Evolutionary conservation across 2,888 invertebrate genomes (phyloP).

Genomic region (Parelbella ahira): DNA sequence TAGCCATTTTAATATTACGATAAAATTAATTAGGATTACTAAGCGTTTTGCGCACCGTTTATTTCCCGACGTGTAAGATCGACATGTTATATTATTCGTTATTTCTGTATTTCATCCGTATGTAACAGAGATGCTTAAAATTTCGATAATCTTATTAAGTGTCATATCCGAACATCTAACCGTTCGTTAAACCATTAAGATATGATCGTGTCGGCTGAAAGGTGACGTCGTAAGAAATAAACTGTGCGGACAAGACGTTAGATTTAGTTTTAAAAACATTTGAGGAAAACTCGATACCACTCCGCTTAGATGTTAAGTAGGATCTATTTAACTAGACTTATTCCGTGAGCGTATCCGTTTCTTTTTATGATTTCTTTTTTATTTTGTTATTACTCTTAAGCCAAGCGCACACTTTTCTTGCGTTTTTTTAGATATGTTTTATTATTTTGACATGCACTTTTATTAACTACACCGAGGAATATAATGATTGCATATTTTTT

Average conservation of each 20-base stretch:
- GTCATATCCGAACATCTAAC: too few relatives aligned
- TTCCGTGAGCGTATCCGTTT: conserved; percentile 21
- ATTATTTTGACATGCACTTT: conserved; percentile 1
- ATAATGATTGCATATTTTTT: conserved; percentile 14
- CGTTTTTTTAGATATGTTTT: background rate
- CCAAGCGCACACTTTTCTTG: conserved; percentile 21
- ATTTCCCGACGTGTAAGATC: too few relatives aligned
- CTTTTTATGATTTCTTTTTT: conserved; percentile 16
- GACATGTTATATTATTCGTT: too few relatives aligned
- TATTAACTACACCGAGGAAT: background rate
- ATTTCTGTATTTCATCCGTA: too few relatives aligned
- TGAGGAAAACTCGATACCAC: conserved; percentile 27
- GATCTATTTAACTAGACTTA: conserved; percentile 15
- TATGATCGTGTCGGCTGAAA: too few relatives aligned
- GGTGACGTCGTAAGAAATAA: too few relatives aligned
- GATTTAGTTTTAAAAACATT: conserved; percentile 23
- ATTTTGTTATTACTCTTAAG: conserved; percentile 12
- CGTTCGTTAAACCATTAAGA: too few relatives aligned
- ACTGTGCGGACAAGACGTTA: conserved; percentile 6
- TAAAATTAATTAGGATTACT: conserved; percentile 17
- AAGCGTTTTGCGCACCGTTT: too few relatives aligned
- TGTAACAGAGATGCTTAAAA: too few relatives aligned
- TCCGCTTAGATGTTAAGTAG: conserved; percentile 20
- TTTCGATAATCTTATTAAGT: too few relatives aligned
- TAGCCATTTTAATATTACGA: conserved; percentile 25